Evolutionary conservation across 2,797 vertebrate genomes (phyloP), one percentile per base, ranked within the genome.

Genomic region (Eleutherodactylus coqui): DNA sequence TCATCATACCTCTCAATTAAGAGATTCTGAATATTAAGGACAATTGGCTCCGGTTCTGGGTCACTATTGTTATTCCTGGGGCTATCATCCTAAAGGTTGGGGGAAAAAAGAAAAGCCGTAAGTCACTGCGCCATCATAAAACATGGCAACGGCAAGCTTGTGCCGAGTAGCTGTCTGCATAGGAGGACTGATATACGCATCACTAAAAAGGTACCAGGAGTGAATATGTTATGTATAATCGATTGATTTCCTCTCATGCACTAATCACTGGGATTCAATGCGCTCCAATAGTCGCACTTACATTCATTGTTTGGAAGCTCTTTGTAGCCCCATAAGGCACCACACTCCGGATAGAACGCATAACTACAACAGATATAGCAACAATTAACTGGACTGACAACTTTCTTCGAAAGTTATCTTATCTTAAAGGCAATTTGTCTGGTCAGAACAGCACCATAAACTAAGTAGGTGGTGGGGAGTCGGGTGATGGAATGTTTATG

Each of bases 1-100:
- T 99, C 97, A 58, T 98, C 98, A 76, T 90, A 91, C 87, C 97
- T 94, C 93, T 97, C 96, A 85, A 99, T 93, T 88, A 96, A 89
- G 47, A 99, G 96, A 77, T 96, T 93, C 89, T 99, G 94, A 89
- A 99, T 96, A 67, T 96, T 94, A 17, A 99, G 86, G 9, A 93
- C 93, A 89, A 97, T 92, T 0, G 98, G 96, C 5, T 93, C 91
- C 73, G 96, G 89, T 75, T 96, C 94, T 0, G 92, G 88, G 7
- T 93, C 91, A 0, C 94, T 89, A 0, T 93, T 88, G 89, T 93
- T 95, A 88, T 96, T 96, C 2, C 93, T 93, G 78, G 95, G 94
- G 84, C 94, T 96, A 79, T 99, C 97, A 88, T 99, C 97, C 98
- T 99, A 86, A 43, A 89, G 79, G 77, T 5, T 5, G 14, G 10